phyloP scores from a whole-genome alignment of 53 echinoderm and acorn worm genomes.

The Pentamera pediparva region DNA sequence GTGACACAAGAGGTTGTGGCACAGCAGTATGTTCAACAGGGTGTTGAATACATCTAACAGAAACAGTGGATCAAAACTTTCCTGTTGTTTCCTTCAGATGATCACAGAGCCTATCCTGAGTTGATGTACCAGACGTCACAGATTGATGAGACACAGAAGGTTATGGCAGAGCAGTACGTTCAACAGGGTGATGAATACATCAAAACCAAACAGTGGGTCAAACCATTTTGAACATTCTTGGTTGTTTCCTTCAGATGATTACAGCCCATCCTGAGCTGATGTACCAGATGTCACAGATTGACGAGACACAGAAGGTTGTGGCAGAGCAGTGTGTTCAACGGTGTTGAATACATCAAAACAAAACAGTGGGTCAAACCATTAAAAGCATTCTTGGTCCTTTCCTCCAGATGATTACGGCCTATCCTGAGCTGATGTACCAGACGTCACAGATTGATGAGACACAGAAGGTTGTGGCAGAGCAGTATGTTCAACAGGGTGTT shows the following conservation, averaged over 20 bases:
- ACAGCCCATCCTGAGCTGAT: slow-evolving; percentile 65
- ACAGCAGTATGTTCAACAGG: slow-evolving; percentile 28
- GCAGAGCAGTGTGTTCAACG: slow-evolving; percentile 42
- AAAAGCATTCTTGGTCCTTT: slow-evolving; percentile 30
- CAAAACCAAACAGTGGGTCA: slow-evolving; percentile 44
- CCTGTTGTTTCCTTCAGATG: no score
- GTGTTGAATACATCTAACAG: slow-evolving; percentile 21
- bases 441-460: slow-evolving; percentile 48
- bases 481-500: slow-evolving; percentile 31
- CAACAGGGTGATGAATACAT: slow-evolving; percentile 44
- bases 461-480: slow-evolving; percentile 51
- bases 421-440: slow-evolving; percentile 64
- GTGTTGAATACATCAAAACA: slow-evolving; percentile 37
- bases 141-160: slow-evolving; percentile 48
- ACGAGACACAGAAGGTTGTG: slow-evolving; percentile 16
- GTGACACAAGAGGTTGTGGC: slow-evolving; percentile 33
- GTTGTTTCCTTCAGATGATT: slow-evolving; percentile 53
- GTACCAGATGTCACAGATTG: slow-evolving; percentile 58
- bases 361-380: slow-evolving; percentile 53
- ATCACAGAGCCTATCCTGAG: slow-evolving; percentile 63
- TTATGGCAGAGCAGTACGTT: slow-evolving; percentile 42
- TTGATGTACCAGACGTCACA: slow-evolving; percentile 63
- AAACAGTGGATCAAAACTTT: slow-evolving; percentile 45
- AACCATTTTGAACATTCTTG: slow-evolving; percentile 10
- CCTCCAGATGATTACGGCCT: slow-evolving; percentile 69